These are phyloP conservation scores for Luehdorfia chinensis DNA, from an alignment of 1,140 invertebrate species.

Conservation along the genomic window DNA sequence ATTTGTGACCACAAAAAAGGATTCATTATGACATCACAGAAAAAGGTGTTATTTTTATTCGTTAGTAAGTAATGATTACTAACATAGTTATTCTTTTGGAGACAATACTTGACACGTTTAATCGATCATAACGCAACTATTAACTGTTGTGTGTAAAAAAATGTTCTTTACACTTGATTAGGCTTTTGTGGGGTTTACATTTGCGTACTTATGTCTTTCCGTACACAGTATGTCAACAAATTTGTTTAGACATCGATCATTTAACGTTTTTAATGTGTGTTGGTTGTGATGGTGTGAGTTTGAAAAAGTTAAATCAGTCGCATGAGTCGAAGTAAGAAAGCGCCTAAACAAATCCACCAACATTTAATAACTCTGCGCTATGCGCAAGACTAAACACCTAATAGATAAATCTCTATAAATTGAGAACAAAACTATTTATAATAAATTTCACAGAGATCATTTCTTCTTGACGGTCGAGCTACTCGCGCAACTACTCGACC, in stretches of 20 bases:
- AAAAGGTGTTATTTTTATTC: too few relatives aligned
- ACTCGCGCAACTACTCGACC: conserved; percentile 62
- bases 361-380: conserved; percentile 36
- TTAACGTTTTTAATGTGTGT: too few relatives aligned
- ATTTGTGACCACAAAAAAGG: too few relatives aligned
- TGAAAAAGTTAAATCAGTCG: conserved; percentile 50
- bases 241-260: conserved; percentile 45
- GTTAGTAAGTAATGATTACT: too few relatives aligned
- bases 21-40: too few relatives aligned
- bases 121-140: conserved; percentile 13
- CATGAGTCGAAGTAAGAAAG: conserved; percentile 27
- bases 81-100: too few relatives aligned
- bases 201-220: conserved; percentile 20
- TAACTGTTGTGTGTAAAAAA: conserved; percentile 4
- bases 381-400: conserved; percentile 37
- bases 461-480: conserved; percentile 68
- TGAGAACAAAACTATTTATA: conserved; percentile 27
- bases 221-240: conserved; percentile 40
- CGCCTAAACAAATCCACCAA: conserved; percentile 51
- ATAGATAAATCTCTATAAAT: conserved; percentile 33
- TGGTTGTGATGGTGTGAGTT: conserved; percentile 55
- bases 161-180: conserved; percentile 25
- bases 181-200: conserved; percentile 29
- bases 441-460: conserved; percentile 51
- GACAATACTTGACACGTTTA: conserved; percentile 17